Evolutionary conservation across 2,113 vertebrate genomes (phyloP).

Genomic region (Spermophilus dauricus): DNA sequence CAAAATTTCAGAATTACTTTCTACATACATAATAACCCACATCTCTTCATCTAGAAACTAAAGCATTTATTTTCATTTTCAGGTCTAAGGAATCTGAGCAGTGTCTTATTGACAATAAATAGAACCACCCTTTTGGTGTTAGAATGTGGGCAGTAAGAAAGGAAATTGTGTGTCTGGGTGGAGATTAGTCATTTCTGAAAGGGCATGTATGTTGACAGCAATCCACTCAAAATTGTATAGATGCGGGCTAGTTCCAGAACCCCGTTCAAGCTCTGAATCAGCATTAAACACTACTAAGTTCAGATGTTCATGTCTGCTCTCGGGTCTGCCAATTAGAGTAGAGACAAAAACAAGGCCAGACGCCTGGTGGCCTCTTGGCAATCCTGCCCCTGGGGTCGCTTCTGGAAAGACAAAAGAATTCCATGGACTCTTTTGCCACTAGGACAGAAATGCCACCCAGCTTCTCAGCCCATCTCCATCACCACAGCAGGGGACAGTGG

Average conservation of each 20-base stretch:
- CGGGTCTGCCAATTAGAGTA: slow-evolving; percentile 5
- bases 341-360: slow-evolving; percentile 55
- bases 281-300: slow-evolving; percentile 13
- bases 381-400: slow-evolving; percentile 13
- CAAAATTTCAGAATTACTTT: slow-evolving; percentile 77
- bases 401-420: slow-evolving; percentile 54
- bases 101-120: slow-evolving; percentile 70
- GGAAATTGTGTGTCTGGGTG: slow-evolving; percentile 66
- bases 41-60: slow-evolving; percentile 49
- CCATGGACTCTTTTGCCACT: neutral
- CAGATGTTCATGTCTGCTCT: slow-evolving; percentile 36
- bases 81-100: slow-evolving; percentile 69
- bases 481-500: neutral
- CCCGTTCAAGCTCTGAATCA: slow-evolving; percentile 59
- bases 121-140: slow-evolving; percentile 68
- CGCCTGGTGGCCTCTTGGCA: slow-evolving; percentile 27
- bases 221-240: slow-evolving; percentile 52
- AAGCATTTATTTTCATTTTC: slow-evolving; percentile 75
- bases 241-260: neutral
- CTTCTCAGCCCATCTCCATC: slow-evolving; percentile 39
- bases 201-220: slow-evolving; percentile 44
- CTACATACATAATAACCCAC: slow-evolving; percentile 30
- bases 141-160: slow-evolving; percentile 70
- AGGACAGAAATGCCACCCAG: slow-evolving; percentile 53
- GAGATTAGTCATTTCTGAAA: slow-evolving; percentile 77